A percentile compares a stretch with the other conserved stretches of the same genome.
phyloP scores from a whole-genome alignment of 2,113 vertebrate genomes.

The Protobothrops mucrosquamatus region DNA sequence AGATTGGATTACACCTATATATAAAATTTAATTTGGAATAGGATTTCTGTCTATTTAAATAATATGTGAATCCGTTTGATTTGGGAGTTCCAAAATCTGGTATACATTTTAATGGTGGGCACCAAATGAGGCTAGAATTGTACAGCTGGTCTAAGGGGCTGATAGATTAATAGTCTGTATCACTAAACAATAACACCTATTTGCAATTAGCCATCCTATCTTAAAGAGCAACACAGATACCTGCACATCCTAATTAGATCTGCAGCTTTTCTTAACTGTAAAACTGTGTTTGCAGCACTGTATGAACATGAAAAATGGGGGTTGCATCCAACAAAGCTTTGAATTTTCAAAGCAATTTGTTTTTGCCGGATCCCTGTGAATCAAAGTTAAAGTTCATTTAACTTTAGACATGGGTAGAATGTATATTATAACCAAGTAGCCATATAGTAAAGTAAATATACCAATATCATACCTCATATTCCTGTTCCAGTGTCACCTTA shows the following conservation, averaged over 20 bases:
- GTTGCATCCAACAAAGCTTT: slow-evolving; percentile 46
- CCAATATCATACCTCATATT: slow-evolving; percentile 82
- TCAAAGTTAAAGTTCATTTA: slow-evolving; percentile 58
- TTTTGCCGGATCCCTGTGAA: slow-evolving; percentile 53
- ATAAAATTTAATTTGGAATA: not conserved
- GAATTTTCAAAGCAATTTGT: slow-evolving; percentile 21
- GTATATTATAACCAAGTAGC: slow-evolving; percentile 31
- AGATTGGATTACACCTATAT: not conserved
- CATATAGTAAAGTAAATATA: slow-evolving; percentile 42
- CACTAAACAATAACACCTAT: not conserved
- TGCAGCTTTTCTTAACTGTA: slow-evolving; percentile 12
- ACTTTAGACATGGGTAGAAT: slow-evolving; percentile 60
- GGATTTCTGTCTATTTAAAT: not conserved
- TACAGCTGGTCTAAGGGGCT: not conserved
- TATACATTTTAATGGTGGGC: not conserved
- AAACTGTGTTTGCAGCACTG: slow-evolving; percentile 35
- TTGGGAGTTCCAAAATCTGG: not conserved
- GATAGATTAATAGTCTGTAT: not conserved
- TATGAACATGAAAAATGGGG: slow-evolving; percentile 46
- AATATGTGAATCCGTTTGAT: not conserved
- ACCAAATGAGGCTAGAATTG: not conserved
- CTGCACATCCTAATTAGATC: slow-evolving; percentile 1
- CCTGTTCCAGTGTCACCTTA: slow-evolving; percentile 80
- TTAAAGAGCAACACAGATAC: not conserved
- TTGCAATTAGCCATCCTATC: slow-evolving; percentile 13